Conservation (phyloP, 2,113 vertebrate genomes). For the Macquaria ambigua region DNA sequence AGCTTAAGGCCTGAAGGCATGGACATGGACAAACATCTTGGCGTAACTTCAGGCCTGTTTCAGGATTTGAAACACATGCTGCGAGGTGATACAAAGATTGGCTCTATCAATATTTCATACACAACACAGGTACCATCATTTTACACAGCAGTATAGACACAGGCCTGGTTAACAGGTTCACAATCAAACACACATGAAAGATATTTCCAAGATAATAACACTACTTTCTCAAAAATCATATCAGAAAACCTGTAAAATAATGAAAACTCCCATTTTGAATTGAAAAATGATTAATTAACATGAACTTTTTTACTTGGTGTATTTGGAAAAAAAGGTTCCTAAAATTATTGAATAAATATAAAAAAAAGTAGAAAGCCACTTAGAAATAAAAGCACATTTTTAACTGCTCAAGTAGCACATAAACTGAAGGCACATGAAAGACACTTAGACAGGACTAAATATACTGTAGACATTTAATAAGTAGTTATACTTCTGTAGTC, state of each 20-base stretch:
- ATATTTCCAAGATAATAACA: background rate
- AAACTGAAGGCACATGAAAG: background rate
- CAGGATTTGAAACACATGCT: constrained; percentile 55
- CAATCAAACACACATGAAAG: background rate
- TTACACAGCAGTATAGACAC: constrained; percentile 10
- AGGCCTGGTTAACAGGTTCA: background rate
- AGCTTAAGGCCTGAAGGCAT: constrained; percentile 33
- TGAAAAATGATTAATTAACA: too few species aligned
- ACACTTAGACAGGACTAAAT: background rate
- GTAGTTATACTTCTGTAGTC: background rate
- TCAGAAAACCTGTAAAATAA: background rate
- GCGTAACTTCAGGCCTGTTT: constrained; percentile 49
- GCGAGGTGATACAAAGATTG: constrained; percentile 8
- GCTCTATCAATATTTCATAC: constrained; percentile 31
- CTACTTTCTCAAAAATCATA: background rate
- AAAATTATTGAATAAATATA: background rate
- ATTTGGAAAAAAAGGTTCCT: background rate
- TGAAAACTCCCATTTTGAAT: background rate
- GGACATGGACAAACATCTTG: constrained; percentile 68
- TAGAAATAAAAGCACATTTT: background rate
- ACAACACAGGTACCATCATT: background rate
- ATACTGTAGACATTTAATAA: background rate
- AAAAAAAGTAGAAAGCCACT: background rate
- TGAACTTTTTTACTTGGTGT: background rate
- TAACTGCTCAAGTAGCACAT: background rate